Percentiles rank a stretch among this genome's conserved stretches.
Evolutionary conservation across 2,888 invertebrate genomes (phyloP).

Genomic region (Eulithis prunata): DNA sequence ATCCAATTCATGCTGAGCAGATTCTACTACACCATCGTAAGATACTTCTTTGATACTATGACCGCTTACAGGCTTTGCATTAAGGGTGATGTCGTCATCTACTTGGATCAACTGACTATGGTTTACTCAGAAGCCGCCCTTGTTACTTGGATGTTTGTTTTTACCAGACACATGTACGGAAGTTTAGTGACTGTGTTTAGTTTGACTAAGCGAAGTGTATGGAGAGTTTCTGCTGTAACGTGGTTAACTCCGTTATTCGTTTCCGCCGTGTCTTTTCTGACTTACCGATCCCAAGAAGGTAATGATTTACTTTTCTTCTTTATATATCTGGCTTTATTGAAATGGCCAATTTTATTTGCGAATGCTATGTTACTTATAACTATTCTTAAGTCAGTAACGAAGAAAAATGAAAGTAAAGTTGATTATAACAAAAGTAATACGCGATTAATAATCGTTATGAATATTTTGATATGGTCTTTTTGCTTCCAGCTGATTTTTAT

Average conservation of each 20-base stretch:
- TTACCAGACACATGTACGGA: constrained; percentile 68
- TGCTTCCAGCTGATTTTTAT: constrained; percentile 66
- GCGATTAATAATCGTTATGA: constrained; percentile 63
- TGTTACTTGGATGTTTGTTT: constrained; percentile 71
- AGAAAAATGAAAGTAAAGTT: constrained; percentile 52
- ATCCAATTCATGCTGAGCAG: constrained; percentile 71
- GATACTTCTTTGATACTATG: constrained; percentile 59
- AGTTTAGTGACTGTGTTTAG: constrained; percentile 67
- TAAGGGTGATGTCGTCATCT: constrained; percentile 32
- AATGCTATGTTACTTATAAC: constrained; percentile 62
- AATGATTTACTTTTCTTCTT: constrained; percentile 43
- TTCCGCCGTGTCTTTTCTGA: constrained; percentile 41
- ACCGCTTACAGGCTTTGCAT: constrained; percentile 42
- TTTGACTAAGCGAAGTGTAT: constrained; percentile 46
- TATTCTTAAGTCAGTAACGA: constrained; percentile 59
- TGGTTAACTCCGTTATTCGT: constrained; percentile 60
- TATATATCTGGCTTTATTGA: constrained; percentile 56
- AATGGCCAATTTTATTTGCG: constrained; percentile 67
- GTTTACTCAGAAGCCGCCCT: constrained; percentile 64
- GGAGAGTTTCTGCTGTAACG: constrained; percentile 56
- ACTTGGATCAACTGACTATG: constrained; percentile 49
- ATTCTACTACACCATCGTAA: constrained; percentile 58
- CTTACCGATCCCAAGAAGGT: constrained; percentile 37
- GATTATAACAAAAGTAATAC: constrained; percentile 47
- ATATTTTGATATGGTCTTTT: constrained; percentile 65